Base-by-base conservation (phyloP, 2,888 invertebrate species). In the Strigamia transsilvanica region DNA sequence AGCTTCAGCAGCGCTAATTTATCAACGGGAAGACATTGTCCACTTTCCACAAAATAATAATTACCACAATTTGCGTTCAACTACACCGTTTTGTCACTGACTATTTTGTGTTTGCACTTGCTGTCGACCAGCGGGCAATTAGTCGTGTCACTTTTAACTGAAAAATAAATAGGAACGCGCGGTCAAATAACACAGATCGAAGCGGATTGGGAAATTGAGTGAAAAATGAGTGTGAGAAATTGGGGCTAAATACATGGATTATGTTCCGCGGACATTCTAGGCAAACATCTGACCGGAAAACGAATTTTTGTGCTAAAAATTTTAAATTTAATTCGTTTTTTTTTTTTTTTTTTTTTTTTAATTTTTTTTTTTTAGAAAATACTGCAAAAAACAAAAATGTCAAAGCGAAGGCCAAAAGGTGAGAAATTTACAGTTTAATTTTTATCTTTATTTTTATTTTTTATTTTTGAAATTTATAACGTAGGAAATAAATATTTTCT, bases 101-200 rank as follows among this genome's bases (percentile, higher is more conserved):
- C 23, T 66, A 66, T 66, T 46, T 66, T n/a, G 5, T 21, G 61
- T 66, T 66, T n/a, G 46, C 46, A 23, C 61, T 66, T 66, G 18
- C 10, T 23, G 18, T 66, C 61, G 6, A 66, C 23, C 23, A 66
- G 5, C 18, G 23, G 23, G 23, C 61, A 21, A 66, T 66, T 66
- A 66, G n/a, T 2, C 13, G 46, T 46, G 46, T 46, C 61, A 66
- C 23, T 18, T 66, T 21, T 66, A 23, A 66, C 18, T 23, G 23
- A 23, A 66, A 66, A 66, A 66, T 66, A 66, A 23, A 23, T 66
- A 66, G 46, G 61, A 27, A 66, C 61, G 21, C n/a, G 38, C 61
- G 5, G 18, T 4, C 7, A 66, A 66, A 66, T 66, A 23, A 66
- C 7, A 66, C 6, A 66, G 61, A 66, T 23, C 61, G 10, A 18